phyloP scores from a whole-genome alignment of 2,113 vertebrate species.

The Antidorcas marsupialis region DNA sequence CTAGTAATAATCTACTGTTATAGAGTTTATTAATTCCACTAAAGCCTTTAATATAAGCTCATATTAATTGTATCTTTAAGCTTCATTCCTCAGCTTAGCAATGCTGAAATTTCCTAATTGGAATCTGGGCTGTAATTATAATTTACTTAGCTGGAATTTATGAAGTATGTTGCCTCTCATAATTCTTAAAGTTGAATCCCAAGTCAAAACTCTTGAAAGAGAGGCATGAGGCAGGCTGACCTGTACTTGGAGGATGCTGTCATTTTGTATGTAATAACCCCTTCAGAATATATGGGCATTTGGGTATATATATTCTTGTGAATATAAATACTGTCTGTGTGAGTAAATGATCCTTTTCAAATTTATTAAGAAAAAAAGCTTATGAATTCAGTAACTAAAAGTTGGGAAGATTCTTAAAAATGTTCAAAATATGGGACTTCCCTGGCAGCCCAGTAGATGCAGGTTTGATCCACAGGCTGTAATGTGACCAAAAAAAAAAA shows the following conservation, averaged over 20 bases:
- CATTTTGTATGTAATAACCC: background rate
- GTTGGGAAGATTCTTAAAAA: background rate
- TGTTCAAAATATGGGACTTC: background rate
- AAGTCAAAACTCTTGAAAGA: constrained; percentile 4
- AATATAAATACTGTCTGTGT: background rate
- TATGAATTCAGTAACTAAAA: background rate
- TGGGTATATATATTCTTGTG: background rate
- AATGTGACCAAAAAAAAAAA: background rate
- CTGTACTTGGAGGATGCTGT: background rate
- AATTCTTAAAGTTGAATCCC: constrained; percentile 48
- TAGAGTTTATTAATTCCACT: constrained; percentile 78
- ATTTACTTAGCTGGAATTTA: constrained; percentile 78
- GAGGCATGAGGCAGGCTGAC: background rate
- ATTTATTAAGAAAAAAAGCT: background rate
- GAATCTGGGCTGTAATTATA: constrained; percentile 77
- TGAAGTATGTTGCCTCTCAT: constrained; percentile 56
- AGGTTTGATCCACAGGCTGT: background rate
- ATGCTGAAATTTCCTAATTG: constrained; percentile 65
- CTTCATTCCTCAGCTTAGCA: constrained; percentile 72
- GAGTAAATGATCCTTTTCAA: background rate
- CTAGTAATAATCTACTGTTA: constrained; percentile 71
- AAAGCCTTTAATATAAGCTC: constrained; percentile 80
- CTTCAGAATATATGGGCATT: background rate
- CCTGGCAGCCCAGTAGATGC: background rate
- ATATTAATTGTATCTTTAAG: constrained; percentile 80